Evolutionary conservation across 2,113 vertebrate genomes (phyloP).

Genomic region (Nannobrachium achirus): DNA sequence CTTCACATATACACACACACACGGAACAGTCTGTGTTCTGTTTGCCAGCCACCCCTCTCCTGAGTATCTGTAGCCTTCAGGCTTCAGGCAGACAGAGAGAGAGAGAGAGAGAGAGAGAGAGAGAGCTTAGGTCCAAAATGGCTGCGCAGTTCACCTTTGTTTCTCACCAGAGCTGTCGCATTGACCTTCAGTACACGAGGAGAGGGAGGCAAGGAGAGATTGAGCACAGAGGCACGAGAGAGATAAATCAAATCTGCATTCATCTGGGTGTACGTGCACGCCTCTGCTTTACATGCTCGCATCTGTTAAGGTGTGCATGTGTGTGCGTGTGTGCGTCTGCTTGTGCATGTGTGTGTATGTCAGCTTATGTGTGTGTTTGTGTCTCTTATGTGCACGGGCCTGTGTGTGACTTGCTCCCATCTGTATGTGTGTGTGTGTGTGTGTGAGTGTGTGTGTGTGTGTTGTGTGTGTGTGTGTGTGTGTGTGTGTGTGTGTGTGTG

Average conservation of each 20-base stretch:
- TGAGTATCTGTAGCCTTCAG: constrained; percentile 50
- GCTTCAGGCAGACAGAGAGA: constrained; percentile 27
- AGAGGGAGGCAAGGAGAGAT: constrained; percentile 18
- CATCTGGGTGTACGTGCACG: neutral
- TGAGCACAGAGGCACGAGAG: constrained; percentile 33
- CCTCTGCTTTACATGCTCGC: constrained; percentile 26
- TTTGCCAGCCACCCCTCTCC: constrained; percentile 40
- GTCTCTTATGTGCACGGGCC: constrained; percentile 13
- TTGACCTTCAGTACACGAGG: constrained; percentile 62
- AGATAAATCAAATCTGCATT: constrained; percentile 62
- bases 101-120: too few species aligned
- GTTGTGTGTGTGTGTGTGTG: constrained; percentile 39
- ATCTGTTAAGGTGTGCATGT: constrained; percentile 7
- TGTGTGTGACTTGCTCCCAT: neutral
- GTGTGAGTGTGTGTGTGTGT: constrained; percentile 13
- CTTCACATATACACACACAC: constrained; percentile 56
- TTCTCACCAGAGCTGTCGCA: constrained; percentile 47
- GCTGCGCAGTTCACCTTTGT: constrained; percentile 49
- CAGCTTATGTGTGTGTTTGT: constrained; percentile 8
- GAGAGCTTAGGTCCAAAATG: constrained; percentile 51
- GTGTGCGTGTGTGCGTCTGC: neutral
- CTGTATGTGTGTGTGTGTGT: constrained; percentile 4
- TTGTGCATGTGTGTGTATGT: constrained; percentile 17
- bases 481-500: constrained; percentile 1
- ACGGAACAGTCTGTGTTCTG: constrained; percentile 42